A percentile compares a stretch with the other conserved stretches of the same genome.
Evolutionary conservation across 2,113 vertebrate species (phyloP).

Genomic region (Stigmatopora argus): DNA sequence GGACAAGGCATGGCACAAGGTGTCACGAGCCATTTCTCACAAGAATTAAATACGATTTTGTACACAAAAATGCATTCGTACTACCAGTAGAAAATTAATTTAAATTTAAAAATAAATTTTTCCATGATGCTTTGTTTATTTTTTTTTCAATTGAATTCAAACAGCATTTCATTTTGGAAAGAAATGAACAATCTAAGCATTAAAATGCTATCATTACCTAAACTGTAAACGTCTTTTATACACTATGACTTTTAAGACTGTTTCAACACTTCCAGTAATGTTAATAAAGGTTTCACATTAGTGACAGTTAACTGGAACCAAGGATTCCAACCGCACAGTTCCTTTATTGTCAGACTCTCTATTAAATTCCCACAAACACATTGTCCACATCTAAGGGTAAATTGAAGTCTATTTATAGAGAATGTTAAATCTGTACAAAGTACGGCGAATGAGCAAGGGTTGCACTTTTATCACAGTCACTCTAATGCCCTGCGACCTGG

Average conservation of each 20-base stretch:
- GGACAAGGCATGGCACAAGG: conserved; percentile 62
- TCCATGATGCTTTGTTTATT: neutral
- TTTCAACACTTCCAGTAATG: neutral
- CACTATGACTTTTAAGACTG: neutral
- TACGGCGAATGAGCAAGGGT: conserved; percentile 26
- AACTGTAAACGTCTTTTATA: neutral
- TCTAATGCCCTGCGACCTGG: conserved; percentile 17
- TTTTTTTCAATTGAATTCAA: neutral
- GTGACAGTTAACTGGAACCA: neutral
- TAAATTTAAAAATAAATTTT: neutral
- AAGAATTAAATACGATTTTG: neutral
- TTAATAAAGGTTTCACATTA: neutral
- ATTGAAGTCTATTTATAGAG: conserved; percentile 43
- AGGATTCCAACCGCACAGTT: neutral
- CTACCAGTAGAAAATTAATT: neutral
- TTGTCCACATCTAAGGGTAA: conserved; percentile 60
- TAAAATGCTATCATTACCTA: neutral
- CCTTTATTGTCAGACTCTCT: neutral
- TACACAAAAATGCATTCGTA: neutral
- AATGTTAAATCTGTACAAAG: conserved; percentile 64
- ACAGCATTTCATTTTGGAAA: neutral
- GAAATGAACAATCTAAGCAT: neutral
- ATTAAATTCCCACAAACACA: neutral
- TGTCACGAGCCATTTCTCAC: neutral
- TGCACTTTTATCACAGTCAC: conserved; percentile 37